Evolutionary conservation across 2,797 vertebrate genomes (phyloP).

Genomic region (Synaphobranchus kaupii): DNA sequence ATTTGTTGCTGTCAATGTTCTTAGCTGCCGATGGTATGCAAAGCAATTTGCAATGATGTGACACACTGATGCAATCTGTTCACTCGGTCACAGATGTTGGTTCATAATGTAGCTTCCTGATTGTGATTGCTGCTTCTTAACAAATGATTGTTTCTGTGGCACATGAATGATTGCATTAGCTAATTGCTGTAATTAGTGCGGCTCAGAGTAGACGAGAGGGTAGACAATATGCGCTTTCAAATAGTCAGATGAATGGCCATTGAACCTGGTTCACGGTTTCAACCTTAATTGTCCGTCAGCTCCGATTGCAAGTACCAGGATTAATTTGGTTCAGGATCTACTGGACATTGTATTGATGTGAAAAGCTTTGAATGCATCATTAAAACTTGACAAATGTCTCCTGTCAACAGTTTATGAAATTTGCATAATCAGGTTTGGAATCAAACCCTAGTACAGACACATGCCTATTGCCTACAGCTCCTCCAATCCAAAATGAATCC

Average conservation of each 20-base stretch:
- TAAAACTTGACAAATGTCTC: neutral
- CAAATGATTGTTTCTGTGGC: neutral
- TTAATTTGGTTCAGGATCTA: neutral
- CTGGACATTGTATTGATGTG: neutral
- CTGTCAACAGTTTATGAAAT: neutral
- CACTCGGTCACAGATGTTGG: neutral
- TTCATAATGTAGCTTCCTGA: neutral
- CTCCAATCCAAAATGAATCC: neutral
- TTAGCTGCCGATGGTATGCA: neutral
- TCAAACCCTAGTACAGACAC: neutral
- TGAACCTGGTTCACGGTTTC: neutral
- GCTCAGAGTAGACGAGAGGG: neutral
- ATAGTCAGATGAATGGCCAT: neutral
- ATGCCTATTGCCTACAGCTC: neutral
- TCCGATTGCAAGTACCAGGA: neutral
- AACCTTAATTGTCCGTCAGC: neutral
- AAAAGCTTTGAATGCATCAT: neutral
- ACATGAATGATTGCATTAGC: neutral
- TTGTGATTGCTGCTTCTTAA: neutral
- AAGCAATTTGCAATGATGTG: neutral
- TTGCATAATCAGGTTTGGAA: neutral
- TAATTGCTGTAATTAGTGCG: conserved; percentile 18
- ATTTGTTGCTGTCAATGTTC: neutral
- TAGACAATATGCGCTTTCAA: neutral
- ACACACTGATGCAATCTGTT: neutral